phyloP scores from a whole-genome alignment of 1,140 invertebrate genomes.

The Bilobella aurantiaca region DNA sequence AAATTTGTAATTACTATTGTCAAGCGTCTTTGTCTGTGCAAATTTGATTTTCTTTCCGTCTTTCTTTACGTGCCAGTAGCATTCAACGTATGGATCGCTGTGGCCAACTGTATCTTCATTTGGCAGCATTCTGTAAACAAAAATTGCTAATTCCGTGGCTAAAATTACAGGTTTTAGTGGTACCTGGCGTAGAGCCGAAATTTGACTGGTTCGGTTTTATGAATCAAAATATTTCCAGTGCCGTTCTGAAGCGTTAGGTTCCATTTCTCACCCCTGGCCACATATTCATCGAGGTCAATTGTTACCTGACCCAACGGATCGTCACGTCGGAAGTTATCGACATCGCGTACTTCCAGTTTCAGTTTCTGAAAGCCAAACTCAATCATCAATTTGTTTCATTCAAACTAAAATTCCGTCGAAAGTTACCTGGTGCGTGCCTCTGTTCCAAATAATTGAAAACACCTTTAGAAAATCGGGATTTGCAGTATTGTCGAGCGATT shows the following conservation, averaged over 20 bases:
- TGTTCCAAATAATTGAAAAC: neutral
- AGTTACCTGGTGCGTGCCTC: neutral
- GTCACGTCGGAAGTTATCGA: slow-evolving; percentile 3
- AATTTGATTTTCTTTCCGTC: neutral
- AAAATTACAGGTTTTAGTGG: neutral
- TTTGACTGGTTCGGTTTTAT: neutral
- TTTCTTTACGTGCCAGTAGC: neutral
- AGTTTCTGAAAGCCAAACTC: neutral
- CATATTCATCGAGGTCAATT: neutral
- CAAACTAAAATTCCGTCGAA: too few species aligned
- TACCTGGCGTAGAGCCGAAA: neutral
- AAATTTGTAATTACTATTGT: neutral
- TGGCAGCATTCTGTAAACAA: neutral
- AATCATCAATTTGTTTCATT: too few species aligned
- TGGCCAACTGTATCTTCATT: neutral
- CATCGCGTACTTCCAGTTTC: neutral
- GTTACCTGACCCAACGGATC: neutral
- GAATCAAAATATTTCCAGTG: neutral
- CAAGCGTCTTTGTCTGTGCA: neutral
- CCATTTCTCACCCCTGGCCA: neutral
- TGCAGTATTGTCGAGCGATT: neutral
- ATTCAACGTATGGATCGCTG: neutral
- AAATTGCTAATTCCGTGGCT: neutral
- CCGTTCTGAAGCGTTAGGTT: neutral
- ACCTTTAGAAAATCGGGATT: neutral